Evolutionary conservation across 2,113 vertebrate species (phyloP).

Genomic region (Gasterosteus nipponicus): DNA sequence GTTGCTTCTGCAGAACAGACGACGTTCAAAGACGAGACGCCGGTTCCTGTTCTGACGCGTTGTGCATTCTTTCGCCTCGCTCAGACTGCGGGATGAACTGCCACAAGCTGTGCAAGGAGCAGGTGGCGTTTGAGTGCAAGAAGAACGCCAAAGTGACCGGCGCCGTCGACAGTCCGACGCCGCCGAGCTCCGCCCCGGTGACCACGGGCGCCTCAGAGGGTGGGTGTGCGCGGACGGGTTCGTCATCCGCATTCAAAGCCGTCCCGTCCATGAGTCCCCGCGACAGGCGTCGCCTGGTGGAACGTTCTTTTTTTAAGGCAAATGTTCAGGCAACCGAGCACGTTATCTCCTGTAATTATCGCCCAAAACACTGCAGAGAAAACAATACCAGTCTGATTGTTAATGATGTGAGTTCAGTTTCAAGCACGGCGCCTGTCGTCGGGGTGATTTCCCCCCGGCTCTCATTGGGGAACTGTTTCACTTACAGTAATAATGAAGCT

Average conservation of each 20-base stretch:
- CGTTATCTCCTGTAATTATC: conserved; percentile 39
- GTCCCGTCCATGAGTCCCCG: background rate
- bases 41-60: conserved; percentile 64
- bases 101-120: conserved; percentile 95
- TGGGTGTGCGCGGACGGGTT: conserved; percentile 68
- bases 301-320: no score
- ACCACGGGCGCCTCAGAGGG: conserved; percentile 80
- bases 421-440: background rate
- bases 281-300: no score
- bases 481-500: conserved; percentile 64
- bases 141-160: conserved; percentile 85
- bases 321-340: background rate
- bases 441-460: conserved; percentile 68
- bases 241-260: background rate
- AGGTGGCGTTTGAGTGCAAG: conserved; percentile 97
- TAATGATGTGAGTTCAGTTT: conserved; percentile 3
- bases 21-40: conserved; percentile 33
- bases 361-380: conserved; percentile 7
- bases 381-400: conserved; percentile 27
- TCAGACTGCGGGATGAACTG: conserved; percentile 97
- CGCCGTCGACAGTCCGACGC: conserved; percentile 81
- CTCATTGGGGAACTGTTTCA: conserved; percentile 51
- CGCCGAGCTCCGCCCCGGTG: conserved; percentile 79
- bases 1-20: conserved; percentile 59
- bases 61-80: conserved; percentile 44